These are phyloP conservation scores for Sebastes matsubarae DNA, from an alignment of 2,797 vertebrate genomes.

Conservation along the genomic window DNA sequence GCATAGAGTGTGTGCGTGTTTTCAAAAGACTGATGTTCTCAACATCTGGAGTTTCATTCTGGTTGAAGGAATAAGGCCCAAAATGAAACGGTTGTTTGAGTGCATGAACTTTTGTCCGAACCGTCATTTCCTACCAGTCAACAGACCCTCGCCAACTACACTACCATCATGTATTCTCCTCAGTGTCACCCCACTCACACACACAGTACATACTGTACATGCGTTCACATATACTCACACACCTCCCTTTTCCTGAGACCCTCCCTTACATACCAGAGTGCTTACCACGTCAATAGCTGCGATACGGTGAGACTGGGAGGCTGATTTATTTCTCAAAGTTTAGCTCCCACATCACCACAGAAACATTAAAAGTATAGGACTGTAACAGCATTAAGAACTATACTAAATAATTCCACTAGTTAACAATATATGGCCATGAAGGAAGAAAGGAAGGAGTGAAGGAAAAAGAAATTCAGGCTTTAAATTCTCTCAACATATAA, in stretches of 20 bases:
- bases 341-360: conserved; percentile 28
- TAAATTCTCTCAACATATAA: neutral
- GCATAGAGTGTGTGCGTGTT: neutral
- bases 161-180: conserved; percentile 10
- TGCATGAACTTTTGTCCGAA: conserved; percentile 12
- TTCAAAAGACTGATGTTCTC: conserved; percentile 20
- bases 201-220: neutral
- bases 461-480: conserved; percentile 16
- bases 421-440: conserved; percentile 6
- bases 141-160: neutral
- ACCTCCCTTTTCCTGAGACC: conserved; percentile 55
- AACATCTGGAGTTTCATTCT: conserved; percentile 53
- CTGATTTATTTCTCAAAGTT: conserved; percentile 60
- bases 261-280: conserved; percentile 72
- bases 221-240: neutral
- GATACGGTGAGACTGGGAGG: conserved; percentile 51
- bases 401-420: conserved; percentile 24
- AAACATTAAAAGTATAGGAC: conserved; percentile 26
- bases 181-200: neutral
- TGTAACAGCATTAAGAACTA: conserved; percentile 10
- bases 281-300: conserved; percentile 57
- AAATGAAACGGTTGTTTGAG: conserved; percentile 25
- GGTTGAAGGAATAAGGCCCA: conserved; percentile 26
- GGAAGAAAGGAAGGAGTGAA: neutral
- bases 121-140: conserved; percentile 6